These are phyloP conservation scores for Eulemur rubriventer DNA, from an alignment of 2,797 vertebrate genomes.

Conservation along the genomic window DNA sequence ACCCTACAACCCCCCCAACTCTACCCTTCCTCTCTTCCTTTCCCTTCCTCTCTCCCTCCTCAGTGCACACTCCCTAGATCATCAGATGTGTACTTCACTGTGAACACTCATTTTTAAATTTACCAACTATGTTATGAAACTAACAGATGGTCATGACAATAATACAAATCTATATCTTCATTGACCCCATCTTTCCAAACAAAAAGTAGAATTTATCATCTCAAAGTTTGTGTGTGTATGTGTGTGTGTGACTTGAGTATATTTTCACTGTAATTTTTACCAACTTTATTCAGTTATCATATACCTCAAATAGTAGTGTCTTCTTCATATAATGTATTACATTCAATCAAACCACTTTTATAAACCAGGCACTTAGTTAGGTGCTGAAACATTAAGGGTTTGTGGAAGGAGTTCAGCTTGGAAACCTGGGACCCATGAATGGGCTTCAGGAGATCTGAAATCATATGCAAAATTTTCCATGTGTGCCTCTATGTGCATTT, in stretches of 20 bases:
- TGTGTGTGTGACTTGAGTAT: not conserved
- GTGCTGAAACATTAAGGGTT: not conserved
- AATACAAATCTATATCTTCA: slow-evolving; percentile 16
- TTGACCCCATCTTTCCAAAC: not conserved
- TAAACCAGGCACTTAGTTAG: not conserved
- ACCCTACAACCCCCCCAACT: not conserved
- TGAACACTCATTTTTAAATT: slow-evolving; percentile 41
- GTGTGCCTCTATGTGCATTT: not conserved
- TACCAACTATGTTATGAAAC: slow-evolving; percentile 47
- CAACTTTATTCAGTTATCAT: not conserved
- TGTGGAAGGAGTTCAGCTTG: not conserved
- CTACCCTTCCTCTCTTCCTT: not conserved
- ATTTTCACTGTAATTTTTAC: slow-evolving; percentile 13
- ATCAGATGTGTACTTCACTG: not conserved
- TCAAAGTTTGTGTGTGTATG: not conserved
- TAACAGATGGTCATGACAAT: not conserved
- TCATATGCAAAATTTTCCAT: not conserved
- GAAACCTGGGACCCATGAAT: slow-evolving; percentile 47
- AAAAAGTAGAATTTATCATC: not conserved
- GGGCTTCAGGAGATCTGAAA: slow-evolving; percentile 52
- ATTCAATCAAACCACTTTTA: not conserved
- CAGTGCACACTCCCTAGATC: not conserved
- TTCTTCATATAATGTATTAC: not conserved
- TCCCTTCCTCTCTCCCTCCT: not conserved
- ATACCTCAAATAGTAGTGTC: not conserved